Base-by-base conservation (phyloP, 2,888 invertebrate genomes). In the Macrosoma leucophasiata region DNA sequence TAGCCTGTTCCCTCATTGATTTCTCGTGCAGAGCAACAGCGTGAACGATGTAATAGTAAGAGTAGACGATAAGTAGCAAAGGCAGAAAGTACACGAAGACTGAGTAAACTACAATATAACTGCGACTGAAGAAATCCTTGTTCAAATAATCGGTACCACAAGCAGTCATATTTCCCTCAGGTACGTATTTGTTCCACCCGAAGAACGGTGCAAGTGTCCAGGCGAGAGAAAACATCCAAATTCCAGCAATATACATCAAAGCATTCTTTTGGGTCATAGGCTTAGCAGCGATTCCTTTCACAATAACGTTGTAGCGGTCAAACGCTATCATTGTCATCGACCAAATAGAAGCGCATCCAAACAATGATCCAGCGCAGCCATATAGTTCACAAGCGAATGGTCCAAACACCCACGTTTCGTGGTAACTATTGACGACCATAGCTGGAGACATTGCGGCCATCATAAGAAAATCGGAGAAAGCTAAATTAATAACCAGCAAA, bases 291-390 rank as follows among this genome's bases (percentile, higher is more conserved):
- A 96, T 87, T 51, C 95, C 94, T 74, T 94, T 94, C 19, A 96
- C 96, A 62, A 97, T 97, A 36, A 96, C 96, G 67, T 94, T 94
- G 87, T 96, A 96, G 52, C 97, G 88, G 71, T 97, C 96, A 59
- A 95, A 87, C 37, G 96, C 93, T 52, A 97, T 96, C 89, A 93
- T 90, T 9, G 92, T 91, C 94, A 96, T 94, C 17, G 94, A 92
- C 94, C 95, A 96, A 60, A 97, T 97, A 39, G 96, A 96, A 52
- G 88, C 88, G 67, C 95, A 93, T 39, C 97, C 97, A 61, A 93
- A 95, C 35, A 96, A 86, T 20, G 95, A 96, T 18, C 96, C 96
- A 33, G 89, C 86, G 78, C 94, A 90, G 23, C 89, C 96, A 71
- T 97, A 96, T 3, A 96, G 58, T 70, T 95, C 92, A 69, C 96